Percentiles rank a stretch among this genome's conserved stretches.
These are phyloP conservation scores for Scophthalmus maximus DNA, from an alignment of 2,113 vertebrate species.

Conservation along the genomic window DNA sequence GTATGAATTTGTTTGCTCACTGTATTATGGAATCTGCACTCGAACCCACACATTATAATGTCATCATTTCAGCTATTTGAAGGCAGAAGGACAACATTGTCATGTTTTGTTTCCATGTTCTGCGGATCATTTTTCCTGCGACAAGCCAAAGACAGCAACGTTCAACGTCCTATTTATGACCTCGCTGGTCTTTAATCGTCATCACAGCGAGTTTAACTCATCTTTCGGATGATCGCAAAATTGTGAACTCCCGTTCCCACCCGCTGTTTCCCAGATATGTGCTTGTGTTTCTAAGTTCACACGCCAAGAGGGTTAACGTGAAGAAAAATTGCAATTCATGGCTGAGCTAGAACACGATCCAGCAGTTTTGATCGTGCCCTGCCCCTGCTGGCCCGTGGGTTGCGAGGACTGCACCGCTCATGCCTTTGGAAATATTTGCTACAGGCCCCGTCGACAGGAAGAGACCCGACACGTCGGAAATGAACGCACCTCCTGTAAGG, in stretches of 20 bases:
- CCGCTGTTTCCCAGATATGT: neutral
- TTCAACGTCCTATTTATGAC: neutral
- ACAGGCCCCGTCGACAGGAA: neutral
- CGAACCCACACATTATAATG: neutral
- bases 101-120: neutral
- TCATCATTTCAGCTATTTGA: neutral
- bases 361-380: neutral
- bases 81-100: neutral
- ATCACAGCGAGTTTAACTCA: neutral
- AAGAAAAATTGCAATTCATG: constrained; percentile 29
- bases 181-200: constrained; percentile 1
- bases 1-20: too few species aligned
- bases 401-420: constrained; percentile 5
- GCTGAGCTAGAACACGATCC: constrained; percentile 13
- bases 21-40: too few species aligned
- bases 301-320: constrained; percentile 31
- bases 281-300: constrained; percentile 28
- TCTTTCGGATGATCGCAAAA: neutral
- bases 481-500: neutral
- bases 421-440: constrained; percentile 11
- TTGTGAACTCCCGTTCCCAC: constrained; percentile 10
- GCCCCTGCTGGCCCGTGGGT: constrained; percentile 18
- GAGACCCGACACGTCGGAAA: neutral
- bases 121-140: neutral
- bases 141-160: neutral